phyloP scores from a whole-genome alignment of 2,888 invertebrate species.

The Acanthoscelides obtectus region DNA sequence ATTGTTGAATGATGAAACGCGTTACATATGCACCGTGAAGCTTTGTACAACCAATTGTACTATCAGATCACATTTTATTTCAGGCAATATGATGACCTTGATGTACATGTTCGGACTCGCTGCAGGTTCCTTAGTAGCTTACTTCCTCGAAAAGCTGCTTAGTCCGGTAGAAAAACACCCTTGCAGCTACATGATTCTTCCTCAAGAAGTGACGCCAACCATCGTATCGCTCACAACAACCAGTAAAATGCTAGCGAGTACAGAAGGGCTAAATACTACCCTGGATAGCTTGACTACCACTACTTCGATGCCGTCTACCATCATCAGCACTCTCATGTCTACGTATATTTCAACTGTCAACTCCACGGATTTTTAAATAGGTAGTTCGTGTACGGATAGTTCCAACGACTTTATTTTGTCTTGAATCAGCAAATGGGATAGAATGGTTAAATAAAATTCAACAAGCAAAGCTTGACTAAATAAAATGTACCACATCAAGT shows the following conservation, averaged over 20 bases:
- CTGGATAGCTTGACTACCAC: neutral
- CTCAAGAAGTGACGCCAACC: neutral
- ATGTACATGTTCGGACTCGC: conserved; percentile 86
- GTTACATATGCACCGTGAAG: neutral
- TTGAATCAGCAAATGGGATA: neutral
- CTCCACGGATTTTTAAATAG: neutral
- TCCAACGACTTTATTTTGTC: neutral
- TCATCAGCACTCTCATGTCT: neutral
- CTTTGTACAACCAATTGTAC: too few species aligned
- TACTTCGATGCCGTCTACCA: neutral
- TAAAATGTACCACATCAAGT: too few species aligned
- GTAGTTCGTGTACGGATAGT: too few species aligned
- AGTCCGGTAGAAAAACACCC: conserved; percentile 39
- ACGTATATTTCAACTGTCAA: neutral
- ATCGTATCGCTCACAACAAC: neutral
- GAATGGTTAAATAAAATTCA: neutral
- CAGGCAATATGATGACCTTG: conserved; percentile 89
- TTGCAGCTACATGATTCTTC: conserved; percentile 21
- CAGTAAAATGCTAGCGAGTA: neutral
- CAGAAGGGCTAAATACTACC: neutral
- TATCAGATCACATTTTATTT: conserved; percentile 34
- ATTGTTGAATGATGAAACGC: neutral
- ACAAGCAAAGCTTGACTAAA: too few species aligned
- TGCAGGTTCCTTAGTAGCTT: conserved; percentile 78
- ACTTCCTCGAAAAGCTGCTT: conserved; percentile 56